Base-by-base conservation (phyloP, 2,113 vertebrate genomes). In the Coreoperca whiteheadi region DNA sequence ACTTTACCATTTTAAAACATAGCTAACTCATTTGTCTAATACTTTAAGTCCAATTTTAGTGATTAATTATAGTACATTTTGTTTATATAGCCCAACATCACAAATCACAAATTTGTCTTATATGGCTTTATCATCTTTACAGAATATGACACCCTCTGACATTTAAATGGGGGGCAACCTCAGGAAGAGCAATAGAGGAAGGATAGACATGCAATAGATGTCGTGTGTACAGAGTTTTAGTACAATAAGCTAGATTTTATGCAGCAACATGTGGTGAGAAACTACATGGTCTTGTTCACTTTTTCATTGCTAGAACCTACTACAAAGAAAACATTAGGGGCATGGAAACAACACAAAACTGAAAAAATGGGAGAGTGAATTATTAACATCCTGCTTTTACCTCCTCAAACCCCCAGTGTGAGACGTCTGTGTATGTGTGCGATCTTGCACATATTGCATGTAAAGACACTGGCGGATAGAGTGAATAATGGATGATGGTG, bases 401-500 rank as follows among this genome's bases (percentile, higher is more conserved):
- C 80, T 88, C 67, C 46, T 78, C 54, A 81, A 88, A 88, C 32
- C 70, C 50, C 59, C 48, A 63, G 66, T 71, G 63, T 84, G 77
- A 86, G 66, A 50, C 21, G 74, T 46, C 32, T 72, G 59, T 16
- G 18, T 69, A 48, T 67, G 69, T 76, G 78, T 72, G 79, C 6
- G 15, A 83, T 84, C 61, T 77, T 34, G 60, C 88, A 85, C 85
- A 87, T 88, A 82, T 91, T 79, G 87, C 74, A 85, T 82, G 86
- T 74, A 84, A 79, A 89, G 81, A 87, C 81, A 63, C 85, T 85
- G 83, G 87, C 90, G 90, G 92, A 94, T 92, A 75, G 65, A 70
- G 71, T 94, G 87, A 94, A 94, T 95, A 93, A 95, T 95, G 85
- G 70, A 95, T 95, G 87, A 88, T 67, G 82, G 81, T 83, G 84